Base-by-base conservation (phyloP, 2,113 vertebrate species). In the Rhadina sibilatrix region DNA sequence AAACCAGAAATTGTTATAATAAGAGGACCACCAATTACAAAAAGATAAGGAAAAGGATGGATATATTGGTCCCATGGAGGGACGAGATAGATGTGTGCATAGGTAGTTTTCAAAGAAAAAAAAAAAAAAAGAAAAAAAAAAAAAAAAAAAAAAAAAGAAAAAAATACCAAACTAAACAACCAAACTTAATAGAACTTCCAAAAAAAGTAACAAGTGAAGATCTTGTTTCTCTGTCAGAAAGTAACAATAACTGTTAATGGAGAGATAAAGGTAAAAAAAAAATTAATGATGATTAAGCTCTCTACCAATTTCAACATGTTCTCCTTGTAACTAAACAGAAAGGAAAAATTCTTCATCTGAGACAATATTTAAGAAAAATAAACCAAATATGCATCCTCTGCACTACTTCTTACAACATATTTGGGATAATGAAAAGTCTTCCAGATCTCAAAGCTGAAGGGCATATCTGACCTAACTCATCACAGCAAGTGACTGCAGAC, bases 41-140 rank as follows among this genome's bases (percentile, higher is more conserved):
- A 61, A 87, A 88, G 23, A 83, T 6, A 57, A 23, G 86, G 68
- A 81, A 85, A 37, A 65, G 10, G 38, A 22, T 61, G 33, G 54
- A 59, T 27, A 61, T 57, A 63, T 2, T n/a, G n/a, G 24, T 54
- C 35, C 18, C 31, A 13, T 7, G 5, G 13, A 6, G 10, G 3
- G 1, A 7, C 1, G 1, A 2, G 6, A n/a, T 1, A 10, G 19
- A 42, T 54, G 14, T 42, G 17, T 24, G 10, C 14, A 24, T 15
- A 52, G 16, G 22, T 37, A 24, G 18, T 44, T 88, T 65, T 4
- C 3, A 16, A 63, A 79, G 46, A 33, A 54, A n/a, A 11, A 1
- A 5, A 5, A 2, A n/a, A n/a, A n/a, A 33, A 54, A n/a, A 11
- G 1, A 5, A 5, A 2, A 16, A 63, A 79, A 50, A 33, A 54